phyloP scores from a whole-genome alignment of 2,797 vertebrate genomes.

The Netta rufina region DNA sequence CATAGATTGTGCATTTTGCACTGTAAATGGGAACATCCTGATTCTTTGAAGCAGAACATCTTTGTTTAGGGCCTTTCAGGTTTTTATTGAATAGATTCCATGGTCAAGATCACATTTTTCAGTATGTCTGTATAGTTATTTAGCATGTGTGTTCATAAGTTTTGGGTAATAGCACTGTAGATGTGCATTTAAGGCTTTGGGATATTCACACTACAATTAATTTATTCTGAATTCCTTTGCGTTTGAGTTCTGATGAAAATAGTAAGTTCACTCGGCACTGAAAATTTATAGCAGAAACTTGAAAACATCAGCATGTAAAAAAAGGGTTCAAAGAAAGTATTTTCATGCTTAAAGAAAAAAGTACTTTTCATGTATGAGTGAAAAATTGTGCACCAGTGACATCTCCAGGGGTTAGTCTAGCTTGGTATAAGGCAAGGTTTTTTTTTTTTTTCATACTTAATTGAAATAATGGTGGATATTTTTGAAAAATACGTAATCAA shows the following conservation, averaged over 20 bases:
- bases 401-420: conserved; percentile 5
- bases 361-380: not conserved
- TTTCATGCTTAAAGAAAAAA: not conserved
- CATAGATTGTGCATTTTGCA: not conserved
- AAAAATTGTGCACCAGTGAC: not conserved
- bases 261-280: not conserved
- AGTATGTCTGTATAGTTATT: not conserved
- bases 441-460: not conserved
- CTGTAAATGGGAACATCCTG: not conserved
- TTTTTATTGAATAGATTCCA: not conserved
- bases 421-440: not conserved
- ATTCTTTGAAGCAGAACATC: not conserved
- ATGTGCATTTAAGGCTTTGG: not conserved
- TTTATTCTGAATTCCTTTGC: not conserved
- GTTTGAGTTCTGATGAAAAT: not conserved
- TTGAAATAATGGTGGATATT: conserved; percentile 27
- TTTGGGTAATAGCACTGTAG: not conserved
- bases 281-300: not conserved
- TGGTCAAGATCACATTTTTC: not conserved
- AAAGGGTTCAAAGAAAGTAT: not conserved
- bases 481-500: conserved; percentile 29
- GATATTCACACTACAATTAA: not conserved
- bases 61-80: not conserved
- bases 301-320: not conserved
- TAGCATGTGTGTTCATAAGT: not conserved